Base-by-base conservation (phyloP, 2,888 invertebrate genomes). In the Abrostola tripartita region DNA sequence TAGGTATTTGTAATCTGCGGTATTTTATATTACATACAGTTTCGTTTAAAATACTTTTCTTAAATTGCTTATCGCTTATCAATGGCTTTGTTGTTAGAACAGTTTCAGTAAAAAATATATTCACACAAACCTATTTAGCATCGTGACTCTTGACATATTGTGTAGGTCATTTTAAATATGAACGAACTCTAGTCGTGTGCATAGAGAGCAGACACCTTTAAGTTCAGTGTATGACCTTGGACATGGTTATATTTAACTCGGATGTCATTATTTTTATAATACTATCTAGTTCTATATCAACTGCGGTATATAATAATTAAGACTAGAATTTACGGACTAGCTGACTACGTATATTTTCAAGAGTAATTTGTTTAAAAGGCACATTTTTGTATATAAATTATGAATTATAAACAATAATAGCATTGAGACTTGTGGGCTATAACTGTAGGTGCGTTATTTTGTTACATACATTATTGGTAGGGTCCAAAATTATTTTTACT, bases 181-280 rank as follows among this genome's bases (percentile, higher is more conserved):
- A 65, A 75, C 61, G 75, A 75, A 72, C 75, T 75, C 55, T 53
- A 52, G 61, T 65, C 71, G 61, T 55, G 56, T 71, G 65, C 63
- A 67, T 61, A 61, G 37, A 37, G 36, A n/a, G 10, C 41, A 42
- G 51, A 60, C 71, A 69, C 68, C 61, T 75, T 52, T 69, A 72
- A 68, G 66, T 66, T 76, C 61, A 73, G 73, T 69, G 65, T 76
- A 64, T 70, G 74, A 76, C 77, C 77, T 75, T 69, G 59, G 56
- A 60, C 63, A 70, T 65, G 61, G 72, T 73, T 68, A 63, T 68
- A 55, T 37, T 59, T 59, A 59, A 37, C 42, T 49, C 12, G 0
- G 2, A 24, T 24, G 4, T 9, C 14, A 52, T 60, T 53, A 37
- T 14, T 14, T 44, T 11, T 9, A 40, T 40, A 9, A 40, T 9